Evolutionary conservation across 1,140 invertebrate species (phyloP).

Genomic region (Zaprionus ghesquierei): DNA sequence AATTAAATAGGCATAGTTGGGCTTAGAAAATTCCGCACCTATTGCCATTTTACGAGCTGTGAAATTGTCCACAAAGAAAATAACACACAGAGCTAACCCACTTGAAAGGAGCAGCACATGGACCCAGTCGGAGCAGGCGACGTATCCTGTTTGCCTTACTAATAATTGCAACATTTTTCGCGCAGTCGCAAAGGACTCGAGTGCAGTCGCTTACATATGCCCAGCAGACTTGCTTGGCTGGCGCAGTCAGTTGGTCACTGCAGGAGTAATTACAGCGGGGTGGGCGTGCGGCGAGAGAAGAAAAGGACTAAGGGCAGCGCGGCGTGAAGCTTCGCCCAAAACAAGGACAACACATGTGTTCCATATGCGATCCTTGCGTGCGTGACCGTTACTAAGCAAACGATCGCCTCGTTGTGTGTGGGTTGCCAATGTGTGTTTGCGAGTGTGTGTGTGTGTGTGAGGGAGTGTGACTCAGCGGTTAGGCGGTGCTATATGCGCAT

Average conservation of each 20-base stretch:
- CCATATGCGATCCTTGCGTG: slow-evolving; percentile 66
- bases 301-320: slow-evolving; percentile 47
- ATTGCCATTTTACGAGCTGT: neutral
- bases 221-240: slow-evolving; percentile 34
- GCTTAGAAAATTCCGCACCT: neutral
- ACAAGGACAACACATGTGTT: slow-evolving; percentile 46
- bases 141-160: slow-evolving; percentile 48
- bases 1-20: neutral
- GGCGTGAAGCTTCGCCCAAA: slow-evolving; percentile 55
- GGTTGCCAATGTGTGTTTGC: neutral
- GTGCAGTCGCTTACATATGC: slow-evolving; percentile 53
- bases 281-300: slow-evolving; percentile 36
- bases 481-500: slow-evolving; percentile 55
- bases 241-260: slow-evolving; percentile 66
- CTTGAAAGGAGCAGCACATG: slow-evolving; percentile 31
- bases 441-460: neutral
- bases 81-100: neutral
- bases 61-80: slow-evolving; percentile 48
- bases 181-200: slow-evolving; percentile 11
- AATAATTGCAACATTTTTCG: slow-evolving; percentile 77
- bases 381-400: slow-evolving; percentile 69
- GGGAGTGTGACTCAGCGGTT: slow-evolving; percentile 44
- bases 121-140: neutral
- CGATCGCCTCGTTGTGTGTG: neutral
- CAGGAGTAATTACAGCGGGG: slow-evolving; percentile 32